Conservation (phyloP, 2,888 invertebrate species). For the Scelioninae gen. 2 region DNA sequence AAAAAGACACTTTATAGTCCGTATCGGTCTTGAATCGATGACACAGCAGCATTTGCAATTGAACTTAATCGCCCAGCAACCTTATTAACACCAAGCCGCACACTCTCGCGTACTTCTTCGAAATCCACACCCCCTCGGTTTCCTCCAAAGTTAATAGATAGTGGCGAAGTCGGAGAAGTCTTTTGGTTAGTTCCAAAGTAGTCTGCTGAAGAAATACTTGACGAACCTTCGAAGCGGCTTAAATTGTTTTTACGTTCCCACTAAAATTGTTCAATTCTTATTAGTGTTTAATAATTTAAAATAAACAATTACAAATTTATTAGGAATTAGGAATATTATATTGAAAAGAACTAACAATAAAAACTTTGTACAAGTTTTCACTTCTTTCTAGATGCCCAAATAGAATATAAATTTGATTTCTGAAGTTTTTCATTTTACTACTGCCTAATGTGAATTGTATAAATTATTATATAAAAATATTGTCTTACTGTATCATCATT, state of each 20-base stretch:
- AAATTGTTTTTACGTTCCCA: constrained; percentile 78
- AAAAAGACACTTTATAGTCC: constrained; percentile 67
- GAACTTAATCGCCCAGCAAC: constrained; percentile 98
- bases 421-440: no score
- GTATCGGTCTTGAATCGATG: constrained; percentile 87
- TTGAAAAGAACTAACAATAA: no score
- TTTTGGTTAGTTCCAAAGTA: constrained; percentile 85
- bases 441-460: not conserved
- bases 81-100: constrained; percentile 96
- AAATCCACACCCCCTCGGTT: constrained; percentile 80
- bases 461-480: not conserved
- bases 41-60: constrained; percentile 95
- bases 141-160: constrained; percentile 69
- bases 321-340: no score
- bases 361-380: no score
- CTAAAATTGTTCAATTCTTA: constrained; percentile 66
- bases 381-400: no score
- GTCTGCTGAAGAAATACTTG: constrained; percentile 96
- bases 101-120: constrained; percentile 97
- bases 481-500: constrained; percentile 74
- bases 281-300: no score
- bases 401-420: no score
- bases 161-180: constrained; percentile 69
- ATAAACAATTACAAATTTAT: no score
- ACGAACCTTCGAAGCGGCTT: constrained; percentile 92